A percentile compares a stretch with the other conserved stretches of the same genome.
Conservation (phyloP, 2,888 invertebrate species). For the Volucella zonaria region DNA sequence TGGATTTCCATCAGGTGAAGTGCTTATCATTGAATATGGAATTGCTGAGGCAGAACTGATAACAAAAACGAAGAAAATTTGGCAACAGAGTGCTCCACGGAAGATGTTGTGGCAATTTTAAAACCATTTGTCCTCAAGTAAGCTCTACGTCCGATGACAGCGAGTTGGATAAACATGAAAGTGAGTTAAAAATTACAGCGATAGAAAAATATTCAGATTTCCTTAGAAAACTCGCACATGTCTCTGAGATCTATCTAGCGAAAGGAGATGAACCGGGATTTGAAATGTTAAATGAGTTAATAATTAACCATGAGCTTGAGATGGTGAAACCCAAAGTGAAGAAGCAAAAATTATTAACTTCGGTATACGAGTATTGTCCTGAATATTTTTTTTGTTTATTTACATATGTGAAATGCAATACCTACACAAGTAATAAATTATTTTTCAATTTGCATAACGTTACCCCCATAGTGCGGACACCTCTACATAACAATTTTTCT, state of each 20-base stretch:
- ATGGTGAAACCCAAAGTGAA: slow-evolving; percentile 5
- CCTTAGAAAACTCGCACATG: too few relatives aligned
- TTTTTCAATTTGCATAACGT: too few relatives aligned
- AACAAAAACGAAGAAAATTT: slow-evolving; percentile 3
- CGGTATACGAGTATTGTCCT: too few relatives aligned
- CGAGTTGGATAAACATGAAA: not conserved
- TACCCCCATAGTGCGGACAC: too few relatives aligned
- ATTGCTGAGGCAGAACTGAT: slow-evolving; percentile 1
- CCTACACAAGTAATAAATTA: too few relatives aligned
- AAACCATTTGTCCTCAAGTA: slow-evolving; percentile 1
- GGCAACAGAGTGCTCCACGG: not conserved
- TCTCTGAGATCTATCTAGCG: not conserved
- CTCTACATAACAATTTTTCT: too few relatives aligned
- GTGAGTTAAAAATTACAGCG: slow-evolving; percentile 4
- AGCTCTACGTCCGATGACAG: slow-evolving; percentile 7
- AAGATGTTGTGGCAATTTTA: slow-evolving; percentile 10
- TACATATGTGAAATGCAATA: too few relatives aligned
- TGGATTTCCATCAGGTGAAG: slow-evolving; percentile 6
- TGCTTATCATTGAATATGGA: not conserved
- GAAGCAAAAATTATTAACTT: slow-evolving; percentile 1
- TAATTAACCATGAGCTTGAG: not conserved
- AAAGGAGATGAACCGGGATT: not conserved
- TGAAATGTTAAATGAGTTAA: not conserved
- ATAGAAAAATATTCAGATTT: too few relatives aligned
- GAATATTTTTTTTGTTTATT: too few relatives aligned